These are phyloP conservation scores for Engraulis encrasicolus DNA, from an alignment of 2,113 vertebrate genomes.

Conservation along the genomic window DNA sequence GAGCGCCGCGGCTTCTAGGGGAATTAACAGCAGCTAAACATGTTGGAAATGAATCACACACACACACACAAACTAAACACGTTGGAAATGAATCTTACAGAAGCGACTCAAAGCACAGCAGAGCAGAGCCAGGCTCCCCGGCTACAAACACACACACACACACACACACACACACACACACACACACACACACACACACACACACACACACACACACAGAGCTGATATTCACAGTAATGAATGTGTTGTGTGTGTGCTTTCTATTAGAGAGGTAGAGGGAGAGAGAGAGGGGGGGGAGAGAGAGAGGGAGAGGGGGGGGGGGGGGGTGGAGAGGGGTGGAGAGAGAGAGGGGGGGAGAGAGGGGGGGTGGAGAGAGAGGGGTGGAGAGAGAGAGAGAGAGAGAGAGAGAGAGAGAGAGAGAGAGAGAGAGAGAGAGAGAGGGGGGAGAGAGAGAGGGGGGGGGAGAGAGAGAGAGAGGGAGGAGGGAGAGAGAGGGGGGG, in stretches of 20 bases:
- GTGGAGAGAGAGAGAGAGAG: not conserved
- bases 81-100: conserved; percentile 23
- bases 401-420: not conserved
- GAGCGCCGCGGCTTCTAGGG: conserved; percentile 37
- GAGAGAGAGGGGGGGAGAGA: not conserved
- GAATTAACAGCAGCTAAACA: conserved; percentile 57
- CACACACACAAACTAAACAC: conserved; percentile 52
- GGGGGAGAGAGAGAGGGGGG: no score
- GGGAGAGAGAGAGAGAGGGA: not conserved
- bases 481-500: not conserved
- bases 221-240: not conserved
- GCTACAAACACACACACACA: no score
- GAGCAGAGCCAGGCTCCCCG: no score
- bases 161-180: no score
- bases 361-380: not conserved
- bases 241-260: not conserved
- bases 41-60: conserved; percentile 24
- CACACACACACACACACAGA: no score
- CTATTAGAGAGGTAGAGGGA: conserved; percentile 11
- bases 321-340: not conserved
- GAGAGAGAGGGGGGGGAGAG: not conserved
- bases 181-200: no score
- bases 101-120: not conserved
- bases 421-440: not conserved
- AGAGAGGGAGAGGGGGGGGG: conserved; percentile 17